Percentiles rank a stretch among this genome's conserved stretches.
Conservation (phyloP, 2,113 vertebrate species). For the Psephotus haematonotus region DNA sequence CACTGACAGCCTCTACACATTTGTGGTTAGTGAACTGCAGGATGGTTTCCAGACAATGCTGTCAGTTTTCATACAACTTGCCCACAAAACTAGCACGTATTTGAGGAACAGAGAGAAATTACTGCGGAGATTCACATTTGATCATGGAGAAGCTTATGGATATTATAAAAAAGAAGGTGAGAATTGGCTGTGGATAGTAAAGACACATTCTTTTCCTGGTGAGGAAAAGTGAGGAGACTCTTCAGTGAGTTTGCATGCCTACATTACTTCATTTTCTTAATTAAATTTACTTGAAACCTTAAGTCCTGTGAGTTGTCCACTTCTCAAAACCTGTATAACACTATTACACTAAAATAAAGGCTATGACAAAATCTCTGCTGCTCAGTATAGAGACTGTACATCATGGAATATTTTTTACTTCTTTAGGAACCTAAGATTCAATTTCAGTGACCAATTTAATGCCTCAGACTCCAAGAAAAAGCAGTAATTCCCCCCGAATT, state of each 20-base stretch:
- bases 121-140: not conserved
- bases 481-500: constrained; percentile 29
- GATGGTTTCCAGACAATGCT: not conserved
- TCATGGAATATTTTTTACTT: constrained; percentile 1
- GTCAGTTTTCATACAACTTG: not conserved
- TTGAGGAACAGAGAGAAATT: not conserved
- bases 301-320: not conserved
- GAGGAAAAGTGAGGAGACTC: not conserved
- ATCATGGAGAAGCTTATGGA: not conserved
- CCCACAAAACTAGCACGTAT: not conserved
- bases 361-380: not conserved
- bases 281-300: not conserved
- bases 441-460: constrained; percentile 30
- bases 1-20: not conserved
- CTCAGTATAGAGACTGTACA: not conserved
- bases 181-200: not conserved
- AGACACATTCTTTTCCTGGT: not conserved
- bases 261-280: not conserved
- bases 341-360: not conserved
- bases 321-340: not conserved
- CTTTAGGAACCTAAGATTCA: not conserved
- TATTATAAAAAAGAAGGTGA: not conserved
- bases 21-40: not conserved
- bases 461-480: constrained; percentile 24
- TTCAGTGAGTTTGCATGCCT: not conserved